A percentile compares a stretch with the other conserved stretches of the same genome.
Conservation (phyloP, 2,797 vertebrate genomes). For the Gorsachius magnificus region DNA sequence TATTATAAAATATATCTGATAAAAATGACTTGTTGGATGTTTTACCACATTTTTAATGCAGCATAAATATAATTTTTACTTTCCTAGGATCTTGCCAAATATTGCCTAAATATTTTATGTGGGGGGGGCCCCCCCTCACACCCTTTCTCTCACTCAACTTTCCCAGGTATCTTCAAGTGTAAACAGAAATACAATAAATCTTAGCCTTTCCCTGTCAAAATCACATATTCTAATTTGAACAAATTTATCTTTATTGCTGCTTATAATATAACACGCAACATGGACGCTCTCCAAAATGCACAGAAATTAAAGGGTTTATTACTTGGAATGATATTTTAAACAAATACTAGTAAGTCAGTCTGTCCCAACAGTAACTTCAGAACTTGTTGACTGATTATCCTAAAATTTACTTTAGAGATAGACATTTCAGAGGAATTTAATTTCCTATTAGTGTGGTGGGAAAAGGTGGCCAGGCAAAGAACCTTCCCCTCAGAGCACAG, state of each 20-base stretch:
- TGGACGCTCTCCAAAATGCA: neutral
- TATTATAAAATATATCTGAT: neutral
- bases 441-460: neutral
- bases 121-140: neutral
- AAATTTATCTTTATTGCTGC: neutral
- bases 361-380: neutral
- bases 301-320: neutral
- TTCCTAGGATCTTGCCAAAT: conserved; percentile 11
- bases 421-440: neutral
- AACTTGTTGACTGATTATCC: neutral
- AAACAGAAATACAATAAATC: conserved; percentile 23
- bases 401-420: neutral
- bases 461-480: neutral
- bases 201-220: conserved; percentile 50
- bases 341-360: neutral
- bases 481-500: neutral
- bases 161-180: neutral
- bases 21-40: neutral
- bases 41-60: conserved; percentile 35
- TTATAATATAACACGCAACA: neutral
- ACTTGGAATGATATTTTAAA: neutral
- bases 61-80: conserved; percentile 20
- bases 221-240: neutral
- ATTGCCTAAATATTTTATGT: conserved; percentile 44
- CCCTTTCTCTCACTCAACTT: neutral